Evolutionary conservation across 2,888 invertebrate species (phyloP), one percentile per base, ranked within the genome.

Genomic region (Halictus ligatus): DNA sequence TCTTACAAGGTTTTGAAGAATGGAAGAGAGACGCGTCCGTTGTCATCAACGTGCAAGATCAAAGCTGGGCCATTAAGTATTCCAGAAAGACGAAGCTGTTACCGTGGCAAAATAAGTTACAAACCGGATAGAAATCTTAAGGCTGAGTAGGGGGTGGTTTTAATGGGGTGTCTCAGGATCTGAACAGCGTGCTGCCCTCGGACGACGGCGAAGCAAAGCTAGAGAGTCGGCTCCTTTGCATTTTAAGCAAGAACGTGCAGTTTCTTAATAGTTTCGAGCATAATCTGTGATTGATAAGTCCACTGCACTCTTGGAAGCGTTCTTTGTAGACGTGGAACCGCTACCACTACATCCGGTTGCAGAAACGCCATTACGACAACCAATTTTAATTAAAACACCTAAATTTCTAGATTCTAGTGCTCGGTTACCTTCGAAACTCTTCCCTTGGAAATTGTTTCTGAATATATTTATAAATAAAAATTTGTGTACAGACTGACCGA

Each of bases 181-280:
- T 81, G 43, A 88, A 88, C 89, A 88, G 60, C 64, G 93, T 93
- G 93, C 93, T 92, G 93, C 93, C 93, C 90, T 93, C 93, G 85
- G 91, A 90, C 93, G 92, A 89, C 83, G 77, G 46, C 71, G 58
- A 76, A 80, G 80, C 78, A 89, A 87, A 91, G 88, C 88, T 87
- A 54, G 81, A 82, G 76, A 81, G 64, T 84, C 77, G 48, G 43
- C 54, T 78, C 77, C 75, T 87, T 84, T 83, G 18, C 73, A 80
- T 67, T 85, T 58, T 76, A 85, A 84, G 43, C 73, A 79, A 73
- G 79, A 79, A 85, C 54, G n/a, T 84, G 10, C 40, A 71, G 60
- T 69, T 74, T 21, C 75, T 78, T 75, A 64, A 60, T 60, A 48
- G 0, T 48, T 60, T 64, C 48, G 25, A 10, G n/a, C 15, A 13